Percentiles rank a stretch among this genome's conserved stretches.
Evolutionary conservation across 2,797 vertebrate genomes (phyloP).

Genomic region (Morus bassanus): DNA sequence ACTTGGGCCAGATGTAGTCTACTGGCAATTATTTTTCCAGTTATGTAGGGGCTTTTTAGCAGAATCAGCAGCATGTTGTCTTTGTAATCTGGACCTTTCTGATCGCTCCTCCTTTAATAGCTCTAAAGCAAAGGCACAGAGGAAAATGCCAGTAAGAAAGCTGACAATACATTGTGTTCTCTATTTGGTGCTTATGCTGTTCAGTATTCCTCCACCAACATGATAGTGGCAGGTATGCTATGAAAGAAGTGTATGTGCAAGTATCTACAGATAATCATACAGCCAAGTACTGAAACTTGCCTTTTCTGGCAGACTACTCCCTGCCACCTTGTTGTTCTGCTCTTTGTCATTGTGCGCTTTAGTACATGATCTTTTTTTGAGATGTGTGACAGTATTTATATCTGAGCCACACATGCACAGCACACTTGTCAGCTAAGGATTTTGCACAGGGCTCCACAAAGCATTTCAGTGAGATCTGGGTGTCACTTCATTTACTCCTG

Average conservation of each 20-base stretch:
- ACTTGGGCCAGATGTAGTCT: not conserved
- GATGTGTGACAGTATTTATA: not conserved
- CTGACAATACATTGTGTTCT: not conserved
- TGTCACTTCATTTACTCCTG: not conserved
- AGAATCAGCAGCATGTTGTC: not conserved
- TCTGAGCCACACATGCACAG: not conserved
- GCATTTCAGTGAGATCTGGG: not conserved
- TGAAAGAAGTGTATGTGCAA: not conserved
- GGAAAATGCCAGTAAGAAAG: not conserved
- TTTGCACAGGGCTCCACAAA: not conserved
- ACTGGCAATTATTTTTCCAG: not conserved
- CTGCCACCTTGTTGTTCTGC: not conserved
- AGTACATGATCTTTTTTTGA: not conserved
- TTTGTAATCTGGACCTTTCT: not conserved
- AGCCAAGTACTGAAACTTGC: not conserved
- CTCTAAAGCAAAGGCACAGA: not conserved
- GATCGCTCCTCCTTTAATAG: not conserved
- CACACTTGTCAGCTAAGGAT: not conserved
- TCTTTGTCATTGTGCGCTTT: not conserved
- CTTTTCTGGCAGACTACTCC: not conserved
- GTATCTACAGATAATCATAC: not conserved
- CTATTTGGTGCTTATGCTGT: not conserved
- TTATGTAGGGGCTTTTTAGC: not conserved
- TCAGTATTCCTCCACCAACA: not conserved
- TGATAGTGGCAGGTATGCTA: not conserved